Conservation (phyloP, 2,113 vertebrate genomes). For the Takifugu flavidus region DNA sequence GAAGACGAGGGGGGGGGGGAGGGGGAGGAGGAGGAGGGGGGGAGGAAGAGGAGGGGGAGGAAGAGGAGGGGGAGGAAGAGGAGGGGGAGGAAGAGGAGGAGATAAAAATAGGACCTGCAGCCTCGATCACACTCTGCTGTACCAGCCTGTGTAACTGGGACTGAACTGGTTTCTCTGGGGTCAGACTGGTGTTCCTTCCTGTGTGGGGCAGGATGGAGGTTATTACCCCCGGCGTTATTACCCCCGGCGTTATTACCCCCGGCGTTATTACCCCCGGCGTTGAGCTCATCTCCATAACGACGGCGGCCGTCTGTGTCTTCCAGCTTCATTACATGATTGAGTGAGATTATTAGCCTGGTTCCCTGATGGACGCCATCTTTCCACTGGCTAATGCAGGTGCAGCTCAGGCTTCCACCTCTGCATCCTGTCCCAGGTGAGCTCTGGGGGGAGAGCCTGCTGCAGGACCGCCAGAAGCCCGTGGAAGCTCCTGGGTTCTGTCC, state of each 20-base stretch:
- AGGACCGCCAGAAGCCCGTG: not conserved
- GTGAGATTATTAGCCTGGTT: constrained; percentile 65
- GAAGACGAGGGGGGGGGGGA: constrained; percentile 15
- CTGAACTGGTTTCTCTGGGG: too few species aligned
- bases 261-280: constrained; percentile 39
- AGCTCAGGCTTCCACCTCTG: constrained; percentile 44
- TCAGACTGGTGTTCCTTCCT: not conserved
- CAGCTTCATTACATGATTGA: constrained; percentile 69
- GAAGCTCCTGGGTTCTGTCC: too few species aligned
- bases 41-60: too few species aligned
- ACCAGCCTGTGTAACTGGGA: not conserved
- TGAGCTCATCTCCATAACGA: constrained; percentile 61
- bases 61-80: too few species aligned
- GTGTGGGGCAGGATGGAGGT: not conserved
- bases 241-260: not conserved
- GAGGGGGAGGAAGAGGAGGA: too few species aligned
- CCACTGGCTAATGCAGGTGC: constrained; percentile 72
- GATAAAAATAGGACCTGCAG: too few species aligned
- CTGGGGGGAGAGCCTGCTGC: constrained; percentile 5
- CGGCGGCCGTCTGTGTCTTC: constrained; percentile 27
- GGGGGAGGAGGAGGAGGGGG: not conserved
- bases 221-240: not conserved
- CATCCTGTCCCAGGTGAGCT: constrained; percentile 21
- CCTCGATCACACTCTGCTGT: too few species aligned
- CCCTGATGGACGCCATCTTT: constrained; percentile 69